Percentiles rank a stretch among this genome's conserved stretches.
These are phyloP conservation scores for Bolinopsis microptera DNA, from an alignment of 37 sponge, comb jelly and placozoan species.

Conservation along the genomic window DNA sequence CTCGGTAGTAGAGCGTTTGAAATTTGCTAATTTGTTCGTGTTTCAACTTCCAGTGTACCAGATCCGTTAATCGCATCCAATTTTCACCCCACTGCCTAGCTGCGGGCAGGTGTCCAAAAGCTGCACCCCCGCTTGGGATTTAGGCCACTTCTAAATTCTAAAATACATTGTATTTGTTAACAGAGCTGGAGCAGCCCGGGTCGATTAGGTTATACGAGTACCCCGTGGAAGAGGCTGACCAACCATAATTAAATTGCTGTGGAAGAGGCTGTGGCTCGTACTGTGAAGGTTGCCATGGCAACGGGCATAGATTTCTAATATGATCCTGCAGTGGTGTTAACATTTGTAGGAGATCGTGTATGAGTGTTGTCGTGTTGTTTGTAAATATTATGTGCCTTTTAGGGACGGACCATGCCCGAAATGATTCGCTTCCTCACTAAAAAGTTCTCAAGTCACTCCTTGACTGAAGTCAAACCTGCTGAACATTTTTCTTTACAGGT, in stretches of 20 bases:
- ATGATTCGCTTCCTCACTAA: conserved; percentile 32
- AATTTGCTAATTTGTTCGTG: too few species aligned
- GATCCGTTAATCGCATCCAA: background rate
- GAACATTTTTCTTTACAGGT: conserved; percentile 5
- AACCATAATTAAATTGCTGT: background rate
- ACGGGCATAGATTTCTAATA: conserved; percentile 45
- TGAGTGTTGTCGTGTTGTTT: background rate
- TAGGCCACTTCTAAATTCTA: background rate
- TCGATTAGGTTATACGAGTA: background rate
- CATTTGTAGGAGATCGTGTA: background rate
- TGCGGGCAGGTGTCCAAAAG: background rate
- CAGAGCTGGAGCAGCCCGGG: background rate
- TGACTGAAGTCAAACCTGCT: conserved; percentile 23
- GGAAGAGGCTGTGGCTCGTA: background rate
- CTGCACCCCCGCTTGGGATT: background rate
- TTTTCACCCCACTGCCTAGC: background rate
- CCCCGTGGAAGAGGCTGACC: background rate
- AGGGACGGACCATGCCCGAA: background rate
- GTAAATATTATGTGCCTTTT: background rate
- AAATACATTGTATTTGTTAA: background rate
- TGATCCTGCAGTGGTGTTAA: background rate
- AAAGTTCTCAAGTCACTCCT: conserved; percentile 30
- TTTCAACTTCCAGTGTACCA: too few species aligned
- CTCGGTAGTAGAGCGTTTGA: too few species aligned
- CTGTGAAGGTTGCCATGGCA: conserved; percentile 41